phyloP scores from a whole-genome alignment of 2,797 vertebrate species.

The Clarias platycephalus region DNA sequence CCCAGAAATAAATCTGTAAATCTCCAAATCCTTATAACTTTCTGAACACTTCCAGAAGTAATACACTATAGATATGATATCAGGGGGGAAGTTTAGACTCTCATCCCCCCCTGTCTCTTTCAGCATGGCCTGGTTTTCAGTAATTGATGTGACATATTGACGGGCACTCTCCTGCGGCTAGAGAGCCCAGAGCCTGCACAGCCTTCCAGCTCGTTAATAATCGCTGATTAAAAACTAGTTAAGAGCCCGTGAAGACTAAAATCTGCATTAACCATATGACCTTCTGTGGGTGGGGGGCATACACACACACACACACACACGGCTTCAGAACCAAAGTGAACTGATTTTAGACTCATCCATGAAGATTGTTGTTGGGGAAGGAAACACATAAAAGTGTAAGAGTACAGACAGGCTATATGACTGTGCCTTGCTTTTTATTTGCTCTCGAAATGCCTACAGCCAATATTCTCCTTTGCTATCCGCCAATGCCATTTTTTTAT shows the following conservation, averaged over 20 bases:
- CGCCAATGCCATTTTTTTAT: slow-evolving; percentile 44
- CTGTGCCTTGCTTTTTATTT: slow-evolving; percentile 47
- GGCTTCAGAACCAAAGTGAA: slow-evolving; percentile 58
- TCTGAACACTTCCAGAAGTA: slow-evolving; percentile 17
- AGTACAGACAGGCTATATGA: slow-evolving; percentile 38
- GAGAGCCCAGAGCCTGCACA: slow-evolving; percentile 67
- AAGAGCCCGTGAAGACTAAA: slow-evolving; percentile 88
- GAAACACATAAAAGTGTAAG: slow-evolving; percentile 55
- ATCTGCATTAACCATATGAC: slow-evolving; percentile 86
- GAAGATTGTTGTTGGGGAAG: slow-evolving; percentile 55
- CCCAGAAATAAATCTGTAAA: background rate
- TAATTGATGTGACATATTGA: slow-evolving; percentile 85
- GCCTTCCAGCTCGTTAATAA: slow-evolving; percentile 84
- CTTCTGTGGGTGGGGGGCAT: slow-evolving; percentile 67
- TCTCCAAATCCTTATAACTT: slow-evolving; percentile 1
- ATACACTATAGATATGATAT: slow-evolving; percentile 15
- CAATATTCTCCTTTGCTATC: slow-evolving; percentile 42
- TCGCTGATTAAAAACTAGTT: slow-evolving; percentile 94
- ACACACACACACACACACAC: slow-evolving; percentile 11
- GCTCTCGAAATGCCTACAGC: slow-evolving; percentile 44
- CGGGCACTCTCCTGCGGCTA: slow-evolving; percentile 75
- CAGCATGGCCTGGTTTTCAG: slow-evolving; percentile 18
- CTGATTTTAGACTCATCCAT: slow-evolving; percentile 51
- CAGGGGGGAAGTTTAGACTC: slow-evolving; percentile 11
- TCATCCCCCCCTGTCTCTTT: slow-evolving; percentile 39